Percentiles rank a stretch among this genome's conserved stretches.
These are phyloP conservation scores for Sitophilus oryzae DNA, from an alignment of 1,140 invertebrate species.

Conservation along the genomic window DNA sequence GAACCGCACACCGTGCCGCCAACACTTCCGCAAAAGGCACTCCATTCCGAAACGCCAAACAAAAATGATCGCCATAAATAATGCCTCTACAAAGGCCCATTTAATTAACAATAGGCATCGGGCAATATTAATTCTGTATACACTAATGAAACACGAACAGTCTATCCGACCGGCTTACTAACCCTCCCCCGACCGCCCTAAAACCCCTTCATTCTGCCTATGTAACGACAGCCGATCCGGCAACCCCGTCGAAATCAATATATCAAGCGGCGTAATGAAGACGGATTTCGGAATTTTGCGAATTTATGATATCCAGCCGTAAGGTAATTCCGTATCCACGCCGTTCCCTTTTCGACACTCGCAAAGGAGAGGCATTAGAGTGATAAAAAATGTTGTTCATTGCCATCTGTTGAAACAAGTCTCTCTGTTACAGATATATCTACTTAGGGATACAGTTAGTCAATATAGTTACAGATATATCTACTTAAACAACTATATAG, in stretches of 20 bases:
- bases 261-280: slow-evolving; percentile 33
- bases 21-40: no score
- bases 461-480: no score
- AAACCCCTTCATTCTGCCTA: no score
- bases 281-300: slow-evolving; percentile 32
- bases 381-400: no score
- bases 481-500: no score
- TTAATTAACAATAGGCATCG: not conserved
- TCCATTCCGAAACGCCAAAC: not conserved
- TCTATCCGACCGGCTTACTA: slow-evolving; percentile 6
- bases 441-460: no score
- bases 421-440: no score
- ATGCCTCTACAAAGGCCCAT: not conserved
- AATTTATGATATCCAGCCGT: slow-evolving; percentile 33
- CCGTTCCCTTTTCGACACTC: not conserved
- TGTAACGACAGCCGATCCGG: slow-evolving; percentile 11
- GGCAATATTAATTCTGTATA: slow-evolving; percentile 19
- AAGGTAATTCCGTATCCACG: slow-evolving; percentile 15
- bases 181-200: not conserved
- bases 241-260: slow-evolving; percentile 27
- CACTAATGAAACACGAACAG: slow-evolving; percentile 6
- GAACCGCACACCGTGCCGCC: no score
- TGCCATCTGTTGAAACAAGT: no score
- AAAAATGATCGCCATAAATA: not conserved
- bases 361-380: no score